These are phyloP conservation scores for Crocuta crocuta DNA, from an alignment of 2,113 vertebrate genomes.

Conservation along the genomic window DNA sequence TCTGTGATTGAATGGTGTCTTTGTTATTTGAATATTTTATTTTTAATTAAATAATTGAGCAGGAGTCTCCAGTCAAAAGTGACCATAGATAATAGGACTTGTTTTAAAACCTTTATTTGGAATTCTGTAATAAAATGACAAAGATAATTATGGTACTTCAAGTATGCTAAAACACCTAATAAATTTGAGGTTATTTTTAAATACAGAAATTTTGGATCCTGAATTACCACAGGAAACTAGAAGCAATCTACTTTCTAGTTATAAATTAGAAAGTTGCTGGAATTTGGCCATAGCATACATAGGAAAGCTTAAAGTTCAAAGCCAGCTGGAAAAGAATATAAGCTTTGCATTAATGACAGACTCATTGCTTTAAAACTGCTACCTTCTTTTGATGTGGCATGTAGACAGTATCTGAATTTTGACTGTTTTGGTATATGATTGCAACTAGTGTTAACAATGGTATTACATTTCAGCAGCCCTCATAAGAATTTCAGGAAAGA, in stretches of 20 bases:
- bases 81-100: background rate
- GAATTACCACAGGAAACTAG: background rate
- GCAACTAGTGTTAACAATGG: background rate
- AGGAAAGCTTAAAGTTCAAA: background rate
- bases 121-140: constrained; percentile 4
- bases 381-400: background rate
- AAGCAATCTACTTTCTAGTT: background rate
- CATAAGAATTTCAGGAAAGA: constrained; percentile 4
- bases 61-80: background rate
- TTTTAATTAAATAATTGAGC: constrained; percentile 25
- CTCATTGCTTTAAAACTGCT: background rate
- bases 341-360: background rate
- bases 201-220: constrained; percentile 31
- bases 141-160: constrained; percentile 16
- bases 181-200: constrained; percentile 26
- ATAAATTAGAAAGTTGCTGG: background rate
- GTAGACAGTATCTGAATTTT: background rate
- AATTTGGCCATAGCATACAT: background rate
- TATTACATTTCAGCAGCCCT: background rate
- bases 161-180: background rate
- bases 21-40: background rate
- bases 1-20: background rate
- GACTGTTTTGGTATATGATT: background rate
- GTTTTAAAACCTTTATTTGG: background rate
- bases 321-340: constrained; percentile 28